Base-by-base conservation (phyloP, 1,140 invertebrate genomes). In the Tribolium castaneum region DNA sequence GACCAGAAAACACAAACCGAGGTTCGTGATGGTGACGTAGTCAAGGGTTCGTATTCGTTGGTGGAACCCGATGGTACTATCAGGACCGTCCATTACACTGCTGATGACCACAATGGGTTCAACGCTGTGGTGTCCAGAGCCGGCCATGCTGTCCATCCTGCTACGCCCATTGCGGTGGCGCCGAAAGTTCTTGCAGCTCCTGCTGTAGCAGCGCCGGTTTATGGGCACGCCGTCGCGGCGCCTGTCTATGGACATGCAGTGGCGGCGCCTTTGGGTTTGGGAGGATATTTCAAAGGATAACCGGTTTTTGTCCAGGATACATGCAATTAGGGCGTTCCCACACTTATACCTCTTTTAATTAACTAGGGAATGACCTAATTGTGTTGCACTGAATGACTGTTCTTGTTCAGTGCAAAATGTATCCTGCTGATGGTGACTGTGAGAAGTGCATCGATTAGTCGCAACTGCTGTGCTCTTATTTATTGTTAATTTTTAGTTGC, bases 41-140 rank as follows among this genome's bases (percentile, higher is more conserved):
- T 88, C 3, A 85, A 83, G 45, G 87, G 87, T 70, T 84, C 85
- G 22, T 90, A 89, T 83, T 86, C 85, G 12, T 82, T 89, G 14
- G 77, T 82, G 22, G 83, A 84, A 73, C 80, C 83, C 4, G 84
- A 86, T 50, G 76, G 76, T 14, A 78, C 76, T 30, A 62, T 78
- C 52, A 22, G 76, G 12, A 78, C 76, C 16, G 76, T 78, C 1
- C 34, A 62, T 50, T 78, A 78, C 45, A 59, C 76, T 4, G 76
- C 76, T 6, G 76, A 78, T 19, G 76, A 78, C 22, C 76, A 78
- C 22, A 78, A 78, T 19, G 76, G 76, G 5, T 78, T 78, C 70
- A 78, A 78, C 39, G 76, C 76, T 6, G 35, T 78, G 6, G 76
- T 78, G 3, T 25, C 35, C 3, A 13, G 70, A 30, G 39, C 70